Base-by-base conservation (phyloP, 2,888 invertebrate species). In the Thereva unica region DNA sequence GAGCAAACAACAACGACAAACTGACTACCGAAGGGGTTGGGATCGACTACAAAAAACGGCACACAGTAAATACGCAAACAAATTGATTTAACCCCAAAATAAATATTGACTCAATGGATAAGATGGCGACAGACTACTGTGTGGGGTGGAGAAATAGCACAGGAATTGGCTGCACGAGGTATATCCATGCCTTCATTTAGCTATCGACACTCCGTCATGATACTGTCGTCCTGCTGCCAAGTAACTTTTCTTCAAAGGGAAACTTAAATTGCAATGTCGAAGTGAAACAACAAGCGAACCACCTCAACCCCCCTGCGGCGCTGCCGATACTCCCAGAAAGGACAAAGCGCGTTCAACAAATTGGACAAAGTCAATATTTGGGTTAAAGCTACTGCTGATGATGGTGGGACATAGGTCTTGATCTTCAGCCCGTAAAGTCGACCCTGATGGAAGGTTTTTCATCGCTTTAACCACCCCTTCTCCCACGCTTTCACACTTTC, bases 1-100 rank as follows among this genome's bases (percentile, higher is more conserved):
- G 44, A 44, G 44, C 44, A 64, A 64, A 53, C 53, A 64, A 40
- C 50, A 72, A 72, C 69, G 74, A 72, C 75, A 7, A 38, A 49
- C 45, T 38, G 59, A 59, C 38, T 49, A 49, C 59, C 59, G 38
- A 59, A 59, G 59, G 59, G 47, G 73, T 73, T 74, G 70, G 66
- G 68, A 63, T 65, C 23, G 23, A 23, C 23, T 23, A 23, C 23
- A 23, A 23, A 68, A 67, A 68, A 57, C 67, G 67, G 67, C 63
- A 59, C 65, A 67, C 69, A 69, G 59, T 59, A 69, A 69, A 69
- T 67, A 67, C 65, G 64, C 65, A 69, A 69, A 69, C 69, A 69
- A 69, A 69, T 67, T 66, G 67, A 69, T 69, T 69, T 67, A 69
- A 69, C 66, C 67, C 55, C 61, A 41, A 64, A 61, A 44, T 55